Conservation (phyloP, 2,797 vertebrate species). For the Myioborus melanocephalus region DNA sequence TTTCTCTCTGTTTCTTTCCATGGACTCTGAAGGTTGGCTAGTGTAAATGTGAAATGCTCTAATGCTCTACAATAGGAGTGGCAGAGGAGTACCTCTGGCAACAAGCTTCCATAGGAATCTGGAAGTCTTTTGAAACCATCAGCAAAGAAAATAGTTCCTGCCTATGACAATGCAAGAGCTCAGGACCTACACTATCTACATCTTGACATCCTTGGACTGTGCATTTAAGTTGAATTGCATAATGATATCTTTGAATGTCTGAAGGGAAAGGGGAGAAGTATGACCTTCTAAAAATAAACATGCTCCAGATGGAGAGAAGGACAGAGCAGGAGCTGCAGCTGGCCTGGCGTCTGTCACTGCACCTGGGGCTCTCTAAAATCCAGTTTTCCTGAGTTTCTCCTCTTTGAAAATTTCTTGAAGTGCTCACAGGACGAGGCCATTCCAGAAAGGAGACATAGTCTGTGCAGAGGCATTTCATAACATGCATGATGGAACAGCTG, state of each 20-base stretch:
- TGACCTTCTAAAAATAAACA: background rate
- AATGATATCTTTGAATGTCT: background rate
- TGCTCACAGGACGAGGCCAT: background rate
- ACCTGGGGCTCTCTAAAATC: background rate
- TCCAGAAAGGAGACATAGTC: background rate
- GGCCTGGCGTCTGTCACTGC: background rate
- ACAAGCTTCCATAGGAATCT: background rate
- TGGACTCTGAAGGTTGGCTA: background rate
- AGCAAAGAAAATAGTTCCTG: background rate
- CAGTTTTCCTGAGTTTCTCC: background rate
- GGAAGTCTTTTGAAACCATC: background rate
- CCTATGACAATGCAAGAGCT: background rate
- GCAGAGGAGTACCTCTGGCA: background rate
- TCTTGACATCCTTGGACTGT: background rate
- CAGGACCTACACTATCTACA: background rate
- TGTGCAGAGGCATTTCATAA: background rate
- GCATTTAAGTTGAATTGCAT: background rate
- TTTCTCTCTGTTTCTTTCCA: background rate
- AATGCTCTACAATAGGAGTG: background rate
- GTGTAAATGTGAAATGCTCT: background rate
- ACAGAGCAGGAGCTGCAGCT: slow-evolving; percentile 9
- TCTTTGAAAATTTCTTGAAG: background rate
- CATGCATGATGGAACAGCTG: background rate
- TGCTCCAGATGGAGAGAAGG: slow-evolving; percentile 14
- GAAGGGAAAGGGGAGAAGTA: background rate